Conservation (phyloP, 2,113 vertebrate genomes). For the Neodontobutis hainanensis region DNA sequence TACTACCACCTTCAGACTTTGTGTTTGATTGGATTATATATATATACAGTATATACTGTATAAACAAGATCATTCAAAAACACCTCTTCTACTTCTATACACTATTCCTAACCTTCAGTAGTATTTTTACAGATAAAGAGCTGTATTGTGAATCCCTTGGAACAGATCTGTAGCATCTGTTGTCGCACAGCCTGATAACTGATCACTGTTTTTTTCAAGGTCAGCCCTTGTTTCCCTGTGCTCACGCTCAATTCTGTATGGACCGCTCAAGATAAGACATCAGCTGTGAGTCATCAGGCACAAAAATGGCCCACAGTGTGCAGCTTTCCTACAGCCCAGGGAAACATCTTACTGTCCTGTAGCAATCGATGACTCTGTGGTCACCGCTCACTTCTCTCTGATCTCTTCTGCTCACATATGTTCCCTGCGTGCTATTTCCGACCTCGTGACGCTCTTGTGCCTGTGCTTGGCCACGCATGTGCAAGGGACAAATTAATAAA, state of each 20-base stretch:
- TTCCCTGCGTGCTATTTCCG: constrained; percentile 24
- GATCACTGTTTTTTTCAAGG: constrained; percentile 3
- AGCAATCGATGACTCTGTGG: constrained; percentile 71
- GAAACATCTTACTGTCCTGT: constrained; percentile 63
- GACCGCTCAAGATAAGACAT: constrained; percentile 70
- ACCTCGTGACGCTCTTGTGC: constrained; percentile 52
- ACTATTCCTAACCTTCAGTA: background rate
- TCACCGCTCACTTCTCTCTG: constrained; percentile 39
- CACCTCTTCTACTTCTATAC: too few relatives aligned
- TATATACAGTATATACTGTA: too few relatives aligned
- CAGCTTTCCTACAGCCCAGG: constrained; percentile 59
- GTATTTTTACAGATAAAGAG: background rate
- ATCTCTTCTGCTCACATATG: constrained; percentile 33
- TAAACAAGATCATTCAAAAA: too few relatives aligned
- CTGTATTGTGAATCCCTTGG: background rate
- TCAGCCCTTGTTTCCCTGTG: constrained; percentile 27
- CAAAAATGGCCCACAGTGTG: constrained; percentile 52
- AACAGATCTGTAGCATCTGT: constrained; percentile 44
- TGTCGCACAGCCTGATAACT: constrained; percentile 38
- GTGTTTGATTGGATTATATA: too few relatives aligned
- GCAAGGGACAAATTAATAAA: constrained; percentile 26
- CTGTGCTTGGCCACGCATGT: constrained; percentile 23
- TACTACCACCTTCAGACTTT: too few relatives aligned
- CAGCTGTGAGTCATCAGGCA: constrained; percentile 69
- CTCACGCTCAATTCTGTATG: constrained; percentile 63